Percentiles rank a stretch among this genome's conserved stretches.
phyloP scores from a whole-genome alignment of 1,140 invertebrate genomes.

The Drosophila elegans region DNA sequence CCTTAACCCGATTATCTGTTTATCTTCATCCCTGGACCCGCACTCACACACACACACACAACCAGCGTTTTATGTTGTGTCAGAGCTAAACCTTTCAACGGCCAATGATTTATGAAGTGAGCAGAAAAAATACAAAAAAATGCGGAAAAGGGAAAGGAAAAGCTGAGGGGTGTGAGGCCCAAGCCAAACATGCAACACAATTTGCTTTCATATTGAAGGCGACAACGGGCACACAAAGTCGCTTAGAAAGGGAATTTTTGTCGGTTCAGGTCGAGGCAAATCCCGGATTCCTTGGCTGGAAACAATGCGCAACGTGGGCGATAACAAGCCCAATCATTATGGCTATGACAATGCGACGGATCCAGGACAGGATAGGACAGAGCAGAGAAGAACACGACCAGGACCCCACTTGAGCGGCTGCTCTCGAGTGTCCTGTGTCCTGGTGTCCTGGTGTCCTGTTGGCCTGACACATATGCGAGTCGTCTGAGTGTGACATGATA shows the following conservation, averaged over 20 bases:
- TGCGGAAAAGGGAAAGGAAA: constrained; percentile 5
- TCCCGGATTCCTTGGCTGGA: constrained; percentile 39
- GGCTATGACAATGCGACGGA: constrained; percentile 57
- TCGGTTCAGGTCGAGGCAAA: constrained; percentile 22
- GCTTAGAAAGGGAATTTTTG: constrained; percentile 18
- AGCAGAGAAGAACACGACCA: too few relatives aligned
- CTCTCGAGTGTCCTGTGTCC: constrained; percentile 49
- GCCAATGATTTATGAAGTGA: constrained; percentile 79
- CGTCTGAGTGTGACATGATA: constrained; percentile 83
- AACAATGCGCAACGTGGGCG: constrained; percentile 75
- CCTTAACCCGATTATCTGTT: constrained; percentile 61
- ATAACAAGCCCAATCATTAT: constrained; percentile 83
- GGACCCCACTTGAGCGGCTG: constrained; percentile 49
- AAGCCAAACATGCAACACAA: constrained; percentile 76
- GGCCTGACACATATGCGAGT: constrained; percentile 78
- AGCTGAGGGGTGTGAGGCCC: constrained; percentile 34
- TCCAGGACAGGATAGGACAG: constrained; percentile 5
- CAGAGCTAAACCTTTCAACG: constrained; percentile 70
- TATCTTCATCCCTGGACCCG: constrained; percentile 24
- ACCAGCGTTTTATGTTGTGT: constrained; percentile 59
- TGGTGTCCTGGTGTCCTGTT: constrained; percentile 41
- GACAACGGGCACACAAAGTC: constrained; percentile 49
- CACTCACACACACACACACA: constrained; percentile 1
- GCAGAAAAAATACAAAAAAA: constrained; percentile 30
- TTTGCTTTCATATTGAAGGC: constrained; percentile 81